phyloP scores from a whole-genome alignment of 2,797 vertebrate species.

The Oreonectes daqikongensis region DNA sequence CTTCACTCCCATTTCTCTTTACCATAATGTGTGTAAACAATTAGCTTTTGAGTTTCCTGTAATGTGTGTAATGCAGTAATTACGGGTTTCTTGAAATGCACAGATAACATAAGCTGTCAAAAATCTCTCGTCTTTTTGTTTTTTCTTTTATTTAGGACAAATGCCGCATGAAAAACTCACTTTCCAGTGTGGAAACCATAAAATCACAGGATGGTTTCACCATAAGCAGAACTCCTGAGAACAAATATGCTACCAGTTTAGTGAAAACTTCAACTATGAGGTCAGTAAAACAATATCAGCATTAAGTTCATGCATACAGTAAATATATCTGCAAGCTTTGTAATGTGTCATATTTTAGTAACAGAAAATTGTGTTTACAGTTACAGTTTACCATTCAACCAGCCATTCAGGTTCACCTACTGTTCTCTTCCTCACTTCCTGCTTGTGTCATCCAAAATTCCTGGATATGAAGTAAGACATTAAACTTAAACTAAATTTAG shows the following conservation, averaged over 20 bases:
- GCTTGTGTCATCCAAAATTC: conserved; percentile 81
- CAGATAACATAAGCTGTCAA: not conserved
- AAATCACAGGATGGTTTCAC: conserved; percentile 17
- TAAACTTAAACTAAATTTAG: too few species aligned
- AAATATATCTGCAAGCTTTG: not conserved
- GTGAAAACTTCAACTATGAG: conserved; percentile 13
- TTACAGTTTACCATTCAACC: conserved; percentile 50
- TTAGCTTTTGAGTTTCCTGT: not conserved
- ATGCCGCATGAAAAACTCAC: conserved; percentile 17
- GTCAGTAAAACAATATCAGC: conserved; percentile 21
- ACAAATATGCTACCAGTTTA: not conserved
- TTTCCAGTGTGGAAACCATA: not conserved
- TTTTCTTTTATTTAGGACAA: conserved; percentile 39
- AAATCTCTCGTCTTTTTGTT: not conserved
- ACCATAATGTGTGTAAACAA: not conserved
- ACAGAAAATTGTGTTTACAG: not conserved
- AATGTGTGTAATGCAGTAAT: not conserved
- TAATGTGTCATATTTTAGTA: not conserved
- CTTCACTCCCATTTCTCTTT: not conserved
- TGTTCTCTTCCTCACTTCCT: conserved; percentile 64
- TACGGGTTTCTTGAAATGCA: not conserved
- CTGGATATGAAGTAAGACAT: conserved; percentile 83
- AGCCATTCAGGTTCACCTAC: conserved; percentile 6
- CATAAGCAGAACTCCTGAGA: conserved; percentile 16
- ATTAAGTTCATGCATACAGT: not conserved